Conservation (phyloP, 1,140 invertebrate genomes). For the Anastatus disparis region DNA sequence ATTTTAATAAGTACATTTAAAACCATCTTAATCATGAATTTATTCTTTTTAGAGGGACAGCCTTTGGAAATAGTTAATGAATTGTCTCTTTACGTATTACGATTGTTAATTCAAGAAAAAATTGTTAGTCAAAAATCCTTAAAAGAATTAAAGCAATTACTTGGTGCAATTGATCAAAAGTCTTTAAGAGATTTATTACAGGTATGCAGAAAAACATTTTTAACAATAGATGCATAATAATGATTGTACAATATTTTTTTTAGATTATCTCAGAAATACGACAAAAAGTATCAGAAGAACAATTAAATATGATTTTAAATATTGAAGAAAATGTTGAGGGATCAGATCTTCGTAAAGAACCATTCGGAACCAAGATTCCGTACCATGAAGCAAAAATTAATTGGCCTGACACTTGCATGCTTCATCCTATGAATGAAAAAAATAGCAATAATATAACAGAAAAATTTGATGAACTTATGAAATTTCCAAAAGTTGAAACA, state of each 20-base stretch:
- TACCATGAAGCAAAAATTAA: conserved; percentile 46
- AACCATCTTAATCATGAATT: conserved; percentile 1
- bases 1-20: too few species aligned
- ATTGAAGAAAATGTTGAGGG: conserved; percentile 3
- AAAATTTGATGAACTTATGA: conserved; percentile 51
- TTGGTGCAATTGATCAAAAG: conserved; percentile 65
- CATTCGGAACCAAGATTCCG: conserved; percentile 53
- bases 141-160: conserved; percentile 68
- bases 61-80: conserved; percentile 71
- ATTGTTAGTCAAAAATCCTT: conserved; percentile 69
- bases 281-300: conserved; percentile 47
- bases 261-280: conserved; percentile 59
- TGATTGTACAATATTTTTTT: conserved; percentile 30
- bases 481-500: conserved; percentile 46
- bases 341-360: conserved; percentile 3
- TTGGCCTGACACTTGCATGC: conserved; percentile 53
- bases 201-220: background rate
- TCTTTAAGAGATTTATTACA: conserved; percentile 67
- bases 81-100: conserved; percentile 70
- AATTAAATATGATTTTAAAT: conserved; percentile 47
- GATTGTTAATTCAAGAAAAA: conserved; percentile 72
- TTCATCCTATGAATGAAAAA: conserved; percentile 52
- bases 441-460: conserved; percentile 35
- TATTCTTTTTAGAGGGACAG: conserved; percentile 50
- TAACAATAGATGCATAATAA: background rate